Percentiles rank a stretch among this genome's conserved stretches.
These are phyloP conservation scores for Aythya fuligula DNA, from an alignment of 2,797 vertebrate species.

Conservation along the genomic window DNA sequence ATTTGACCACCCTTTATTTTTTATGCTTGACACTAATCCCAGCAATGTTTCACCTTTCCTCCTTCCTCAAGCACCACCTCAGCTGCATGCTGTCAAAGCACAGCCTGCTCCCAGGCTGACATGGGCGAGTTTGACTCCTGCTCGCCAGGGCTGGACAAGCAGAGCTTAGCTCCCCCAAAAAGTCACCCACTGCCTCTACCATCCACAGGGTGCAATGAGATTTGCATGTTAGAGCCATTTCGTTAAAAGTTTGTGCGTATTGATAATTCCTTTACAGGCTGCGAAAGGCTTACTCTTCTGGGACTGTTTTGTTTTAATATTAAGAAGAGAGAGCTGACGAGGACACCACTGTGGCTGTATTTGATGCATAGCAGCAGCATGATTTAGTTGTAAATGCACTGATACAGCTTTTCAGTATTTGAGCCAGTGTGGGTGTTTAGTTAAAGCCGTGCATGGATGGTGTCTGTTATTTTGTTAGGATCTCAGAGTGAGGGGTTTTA, in stretches of 20 bases:
- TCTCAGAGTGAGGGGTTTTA: conserved; percentile 27
- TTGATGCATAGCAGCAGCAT: neutral
- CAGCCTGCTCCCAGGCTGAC: neutral
- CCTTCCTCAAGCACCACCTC: neutral
- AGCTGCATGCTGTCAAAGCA: neutral
- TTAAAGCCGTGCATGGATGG: neutral
- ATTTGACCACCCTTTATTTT: neutral
- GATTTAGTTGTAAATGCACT: neutral
- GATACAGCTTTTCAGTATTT: neutral
- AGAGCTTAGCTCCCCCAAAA: neutral
- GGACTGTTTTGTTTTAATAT: neutral
- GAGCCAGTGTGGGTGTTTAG: neutral
- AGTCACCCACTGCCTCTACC: neutral
- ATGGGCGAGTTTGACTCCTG: neutral
- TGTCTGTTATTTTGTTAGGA: conserved; percentile 1
- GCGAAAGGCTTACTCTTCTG: neutral
- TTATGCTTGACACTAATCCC: neutral
- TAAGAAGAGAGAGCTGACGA: rapidly evolving
- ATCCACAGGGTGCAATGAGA: neutral
- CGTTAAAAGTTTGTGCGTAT: rapidly evolving
- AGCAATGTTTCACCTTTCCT: neutral
- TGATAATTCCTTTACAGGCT: neutral
- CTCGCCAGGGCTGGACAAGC: neutral
- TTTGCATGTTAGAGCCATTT: neutral
- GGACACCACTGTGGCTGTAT: neutral